Conservation (phyloP, 2,797 vertebrate genomes). For the Cyprinella venusta region DNA sequence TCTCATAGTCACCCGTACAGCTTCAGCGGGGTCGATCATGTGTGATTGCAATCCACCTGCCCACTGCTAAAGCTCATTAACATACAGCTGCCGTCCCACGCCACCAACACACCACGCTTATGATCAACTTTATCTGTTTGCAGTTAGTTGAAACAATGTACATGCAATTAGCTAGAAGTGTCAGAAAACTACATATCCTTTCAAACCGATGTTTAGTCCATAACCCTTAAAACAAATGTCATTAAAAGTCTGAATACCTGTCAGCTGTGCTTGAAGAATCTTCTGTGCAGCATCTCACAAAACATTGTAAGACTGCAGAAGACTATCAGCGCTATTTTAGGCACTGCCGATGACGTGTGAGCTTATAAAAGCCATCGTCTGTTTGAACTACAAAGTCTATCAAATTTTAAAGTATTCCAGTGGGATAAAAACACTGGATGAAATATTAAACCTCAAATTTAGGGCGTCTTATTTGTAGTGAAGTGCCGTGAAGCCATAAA, state of each 20-base stretch:
- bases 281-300: conserved; percentile 24
- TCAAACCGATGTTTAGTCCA: background rate
- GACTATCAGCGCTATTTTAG: conserved; percentile 29
- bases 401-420: conserved; percentile 72
- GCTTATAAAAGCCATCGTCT: conserved; percentile 55
- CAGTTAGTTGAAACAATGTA: too few species aligned
- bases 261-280: background rate
- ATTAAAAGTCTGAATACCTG: background rate
- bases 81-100: conserved; percentile 81
- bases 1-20: conserved; percentile 4
- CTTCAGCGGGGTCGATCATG: background rate
- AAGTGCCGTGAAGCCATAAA: conserved; percentile 7
- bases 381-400: conserved; percentile 66
- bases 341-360: conserved; percentile 35
- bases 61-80: conserved; percentile 74
- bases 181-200: background rate
- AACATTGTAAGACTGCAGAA: conserved; percentile 42
- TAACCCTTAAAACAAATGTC: background rate
- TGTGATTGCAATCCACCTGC: conserved; percentile 62
- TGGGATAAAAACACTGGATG: conserved; percentile 63
- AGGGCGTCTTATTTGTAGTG: conserved; percentile 26
- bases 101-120: background rate
- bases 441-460: conserved; percentile 69
- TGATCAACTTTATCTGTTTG: background rate
- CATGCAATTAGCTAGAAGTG: background rate